Percentiles rank a stretch among this genome's conserved stretches.
Evolutionary conservation across 2,797 vertebrate species (phyloP).

Genomic region (Selene dorsalis): DNA sequence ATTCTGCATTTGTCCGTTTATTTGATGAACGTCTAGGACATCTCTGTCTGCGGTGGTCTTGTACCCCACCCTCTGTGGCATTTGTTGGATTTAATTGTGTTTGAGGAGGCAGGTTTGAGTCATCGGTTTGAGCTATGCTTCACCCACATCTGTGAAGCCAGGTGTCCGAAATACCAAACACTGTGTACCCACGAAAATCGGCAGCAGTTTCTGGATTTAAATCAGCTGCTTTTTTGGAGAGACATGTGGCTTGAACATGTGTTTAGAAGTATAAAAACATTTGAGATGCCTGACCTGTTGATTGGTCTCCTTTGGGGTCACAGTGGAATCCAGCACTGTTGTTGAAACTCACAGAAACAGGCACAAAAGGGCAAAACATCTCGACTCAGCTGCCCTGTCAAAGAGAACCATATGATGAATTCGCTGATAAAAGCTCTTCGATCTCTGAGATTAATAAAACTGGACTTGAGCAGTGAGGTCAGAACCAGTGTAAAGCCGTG

Average conservation of each 20-base stretch:
- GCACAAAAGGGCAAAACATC: slow-evolving; percentile 51
- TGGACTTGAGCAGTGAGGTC: slow-evolving; percentile 46
- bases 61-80: slow-evolving; percentile 26
- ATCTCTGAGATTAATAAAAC: slow-evolving; percentile 59
- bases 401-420: slow-evolving; percentile 46
- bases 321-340: not conserved
- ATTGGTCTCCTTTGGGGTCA: slow-evolving; percentile 20
- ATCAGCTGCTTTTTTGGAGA: slow-evolving; percentile 9
- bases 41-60: slow-evolving; percentile 46
- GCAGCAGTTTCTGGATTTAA: slow-evolving; percentile 1
- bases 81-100: slow-evolving; percentile 33
- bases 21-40: slow-evolving; percentile 54
- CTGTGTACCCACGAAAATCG: not conserved
- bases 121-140: slow-evolving; percentile 45
- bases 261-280: slow-evolving; percentile 38
- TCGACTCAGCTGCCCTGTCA: slow-evolving; percentile 47
- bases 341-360: slow-evolving; percentile 40
- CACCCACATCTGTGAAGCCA: slow-evolving; percentile 58
- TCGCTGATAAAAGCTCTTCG: slow-evolving; percentile 45
- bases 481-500: slow-evolving; percentile 30
- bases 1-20: slow-evolving; percentile 64
- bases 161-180: slow-evolving; percentile 53
- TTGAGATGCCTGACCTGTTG: slow-evolving; percentile 23
- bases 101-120: slow-evolving; percentile 51
- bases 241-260: slow-evolving; percentile 39